phyloP scores from a whole-genome alignment of 2,797 vertebrate genomes.

The Apogon talboti region DNA sequence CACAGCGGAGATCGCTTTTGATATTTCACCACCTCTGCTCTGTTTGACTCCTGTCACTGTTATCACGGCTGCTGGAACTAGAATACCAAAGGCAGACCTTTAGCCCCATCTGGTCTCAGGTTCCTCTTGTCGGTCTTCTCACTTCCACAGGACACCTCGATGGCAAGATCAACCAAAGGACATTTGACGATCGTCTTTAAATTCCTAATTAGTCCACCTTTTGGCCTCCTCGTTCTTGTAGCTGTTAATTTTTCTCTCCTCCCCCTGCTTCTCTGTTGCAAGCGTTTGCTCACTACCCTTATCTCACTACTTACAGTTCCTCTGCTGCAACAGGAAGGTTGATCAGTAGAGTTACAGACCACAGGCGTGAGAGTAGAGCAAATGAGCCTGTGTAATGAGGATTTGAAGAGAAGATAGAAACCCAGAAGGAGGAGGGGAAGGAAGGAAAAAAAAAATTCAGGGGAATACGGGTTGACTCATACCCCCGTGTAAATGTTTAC shows the following conservation, averaged over 20 bases:
- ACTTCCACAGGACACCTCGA: neutral
- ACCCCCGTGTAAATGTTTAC: slow-evolving; percentile 82
- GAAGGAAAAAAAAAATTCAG: slow-evolving; percentile 23
- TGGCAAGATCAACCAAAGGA: slow-evolving; percentile 25
- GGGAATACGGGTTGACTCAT: slow-evolving; percentile 64
- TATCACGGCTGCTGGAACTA: slow-evolving; percentile 8
- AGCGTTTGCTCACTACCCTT: slow-evolving; percentile 72
- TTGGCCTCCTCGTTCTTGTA: slow-evolving; percentile 45
- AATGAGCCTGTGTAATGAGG: slow-evolving; percentile 50
- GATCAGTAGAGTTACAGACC: slow-evolving; percentile 67
- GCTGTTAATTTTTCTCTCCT: slow-evolving; percentile 38
- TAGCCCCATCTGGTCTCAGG: slow-evolving; percentile 25
- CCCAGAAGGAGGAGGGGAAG: slow-evolving; percentile 50
- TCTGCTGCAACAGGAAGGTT: slow-evolving; percentile 80
- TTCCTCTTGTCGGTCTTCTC: slow-evolving; percentile 8
- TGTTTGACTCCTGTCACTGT: slow-evolving; percentile 8
- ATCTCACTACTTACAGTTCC: slow-evolving; percentile 80
- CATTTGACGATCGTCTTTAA: slow-evolving; percentile 38
- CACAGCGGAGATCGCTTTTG: slow-evolving; percentile 38
- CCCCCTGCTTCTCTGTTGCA: slow-evolving; percentile 24
- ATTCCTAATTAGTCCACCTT: slow-evolving; percentile 48
- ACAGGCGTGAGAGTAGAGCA: slow-evolving; percentile 57
- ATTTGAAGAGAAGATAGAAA: slow-evolving; percentile 57
- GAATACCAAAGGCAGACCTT: slow-evolving; percentile 14
- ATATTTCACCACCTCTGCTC: slow-evolving; percentile 58